phyloP scores from a whole-genome alignment of 2,888 invertebrate species.

The Boloria euphrosyne region DNA sequence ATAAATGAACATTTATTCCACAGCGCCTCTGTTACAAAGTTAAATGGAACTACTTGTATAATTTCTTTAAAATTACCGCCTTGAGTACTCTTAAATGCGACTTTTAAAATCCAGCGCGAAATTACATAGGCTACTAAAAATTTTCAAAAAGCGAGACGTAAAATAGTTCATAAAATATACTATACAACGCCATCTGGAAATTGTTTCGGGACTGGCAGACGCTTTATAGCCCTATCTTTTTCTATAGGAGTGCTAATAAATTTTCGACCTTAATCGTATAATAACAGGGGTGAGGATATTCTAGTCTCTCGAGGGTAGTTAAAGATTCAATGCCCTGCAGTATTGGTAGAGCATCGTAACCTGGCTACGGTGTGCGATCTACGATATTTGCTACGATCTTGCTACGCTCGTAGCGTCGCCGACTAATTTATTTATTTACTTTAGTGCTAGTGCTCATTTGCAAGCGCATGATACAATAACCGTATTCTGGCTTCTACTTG shows the following conservation, averaged over 20 bases:
- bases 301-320: constrained; percentile 28
- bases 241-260: constrained; percentile 21
- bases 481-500: too few relatives aligned
- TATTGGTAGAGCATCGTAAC: constrained; percentile 25
- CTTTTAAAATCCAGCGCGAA: background rate
- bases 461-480: background rate
- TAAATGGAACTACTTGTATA: background rate
- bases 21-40: too few relatives aligned
- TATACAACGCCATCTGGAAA: constrained; percentile 37
- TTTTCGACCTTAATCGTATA: constrained; percentile 31
- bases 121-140: background rate
- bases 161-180: constrained; percentile 34
- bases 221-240: constrained; percentile 35
- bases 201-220: constrained; percentile 41
- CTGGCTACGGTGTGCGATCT: constrained; percentile 25
- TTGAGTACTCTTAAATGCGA: background rate
- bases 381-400: constrained; percentile 26
- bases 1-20: background rate
- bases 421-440: constrained; percentile 24
- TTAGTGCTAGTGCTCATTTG: background rate
- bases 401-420: constrained; percentile 27
- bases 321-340: constrained; percentile 37
- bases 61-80: background rate
- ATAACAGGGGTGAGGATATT: constrained; percentile 28
- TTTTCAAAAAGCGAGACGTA: constrained; percentile 17